phyloP scores from a whole-genome alignment of 2,113 vertebrate genomes.

The Pterocles gutturalis region DNA sequence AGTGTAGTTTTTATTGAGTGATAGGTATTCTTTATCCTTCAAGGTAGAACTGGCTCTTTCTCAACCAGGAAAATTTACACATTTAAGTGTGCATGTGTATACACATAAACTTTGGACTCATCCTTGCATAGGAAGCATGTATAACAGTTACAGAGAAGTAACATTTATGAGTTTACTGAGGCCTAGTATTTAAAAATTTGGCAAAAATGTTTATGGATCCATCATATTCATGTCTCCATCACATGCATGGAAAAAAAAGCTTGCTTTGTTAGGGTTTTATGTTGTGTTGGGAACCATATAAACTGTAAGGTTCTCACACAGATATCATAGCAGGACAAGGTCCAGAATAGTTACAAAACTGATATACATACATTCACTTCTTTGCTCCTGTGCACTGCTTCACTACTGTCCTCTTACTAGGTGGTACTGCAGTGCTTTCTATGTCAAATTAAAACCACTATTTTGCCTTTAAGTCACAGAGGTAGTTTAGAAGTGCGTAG shows the following conservation, averaged over 20 bases:
- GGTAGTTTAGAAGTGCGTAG: not conserved
- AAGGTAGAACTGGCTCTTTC: not conserved
- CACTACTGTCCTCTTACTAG: not conserved
- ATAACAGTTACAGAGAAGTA: not conserved
- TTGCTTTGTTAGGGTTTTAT: not conserved
- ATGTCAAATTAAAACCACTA: not conserved
- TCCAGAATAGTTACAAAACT: not conserved
- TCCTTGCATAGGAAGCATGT: not conserved
- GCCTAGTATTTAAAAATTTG: not conserved
- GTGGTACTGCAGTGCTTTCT: not conserved
- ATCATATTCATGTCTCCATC: not conserved
- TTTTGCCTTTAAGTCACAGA: not conserved
- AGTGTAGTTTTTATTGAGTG: not conserved
- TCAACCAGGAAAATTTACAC: not conserved
- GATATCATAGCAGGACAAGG: not conserved
- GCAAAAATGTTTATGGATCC: not conserved
- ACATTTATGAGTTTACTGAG: not conserved
- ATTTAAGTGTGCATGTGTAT: not conserved
- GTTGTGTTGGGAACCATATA: not conserved
- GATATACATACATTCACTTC: not conserved
- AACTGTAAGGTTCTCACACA: not conserved
- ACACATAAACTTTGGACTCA: not conserved
- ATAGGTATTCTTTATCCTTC: not conserved
- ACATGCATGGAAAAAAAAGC: not conserved
- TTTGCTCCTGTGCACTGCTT: not conserved